phyloP scores from a whole-genome alignment of 1,140 invertebrate species.

The silkworm (Bombyx mori) region DNA sequence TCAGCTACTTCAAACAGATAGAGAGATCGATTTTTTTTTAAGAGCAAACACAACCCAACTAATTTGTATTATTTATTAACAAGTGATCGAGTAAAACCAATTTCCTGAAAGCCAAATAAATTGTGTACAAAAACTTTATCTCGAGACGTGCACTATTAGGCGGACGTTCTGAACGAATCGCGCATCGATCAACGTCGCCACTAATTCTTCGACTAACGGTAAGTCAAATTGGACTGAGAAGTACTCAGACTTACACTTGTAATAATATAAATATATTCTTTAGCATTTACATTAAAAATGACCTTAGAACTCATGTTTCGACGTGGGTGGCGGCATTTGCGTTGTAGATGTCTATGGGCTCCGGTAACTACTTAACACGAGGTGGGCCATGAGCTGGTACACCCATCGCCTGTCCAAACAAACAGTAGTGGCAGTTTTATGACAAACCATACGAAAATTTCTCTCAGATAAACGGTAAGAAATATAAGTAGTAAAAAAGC shows the following conservation, averaged over 20 bases:
- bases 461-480: not conserved
- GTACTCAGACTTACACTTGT: not conserved
- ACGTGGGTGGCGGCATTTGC: not conserved
- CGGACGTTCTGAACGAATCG: conserved; percentile 1
- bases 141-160: conserved; percentile 3
- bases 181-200: conserved; percentile 46
- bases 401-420: too few species aligned
- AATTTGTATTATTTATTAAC: too few species aligned
- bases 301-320: not conserved
- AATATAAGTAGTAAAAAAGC: not conserved
- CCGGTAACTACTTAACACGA: too few species aligned
- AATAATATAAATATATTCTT: not conserved
- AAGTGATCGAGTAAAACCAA: too few species aligned
- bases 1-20: too few species aligned
- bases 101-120: not conserved
- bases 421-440: too few species aligned
- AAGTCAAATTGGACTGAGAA: not conserved
- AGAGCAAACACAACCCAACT: too few species aligned
- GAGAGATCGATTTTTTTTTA: too few species aligned
- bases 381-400: too few species aligned
- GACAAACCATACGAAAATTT: too few species aligned
- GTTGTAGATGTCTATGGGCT: too few species aligned
- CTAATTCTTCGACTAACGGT: conserved; percentile 34
- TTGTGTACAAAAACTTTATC: conserved; percentile 3
- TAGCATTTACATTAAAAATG: not conserved